These are phyloP conservation scores for Oedothorax gibbosus DNA, from an alignment of 1,140 invertebrate genomes.

Conservation along the genomic window DNA sequence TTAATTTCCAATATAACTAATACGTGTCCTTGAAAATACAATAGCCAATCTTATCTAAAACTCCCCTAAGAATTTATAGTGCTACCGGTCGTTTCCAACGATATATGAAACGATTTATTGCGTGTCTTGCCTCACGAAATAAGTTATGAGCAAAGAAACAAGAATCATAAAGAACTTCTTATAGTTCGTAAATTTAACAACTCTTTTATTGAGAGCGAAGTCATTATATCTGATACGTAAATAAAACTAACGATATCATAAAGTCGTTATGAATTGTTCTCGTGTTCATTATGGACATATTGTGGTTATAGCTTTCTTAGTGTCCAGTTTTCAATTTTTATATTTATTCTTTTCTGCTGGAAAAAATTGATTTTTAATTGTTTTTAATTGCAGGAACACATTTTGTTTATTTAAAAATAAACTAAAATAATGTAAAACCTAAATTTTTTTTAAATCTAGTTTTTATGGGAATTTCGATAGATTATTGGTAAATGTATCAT, in stretches of 20 bases:
- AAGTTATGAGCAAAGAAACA: neutral
- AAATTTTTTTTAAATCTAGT: too few species aligned
- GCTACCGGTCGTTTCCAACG: neutral
- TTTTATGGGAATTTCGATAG: too few species aligned
- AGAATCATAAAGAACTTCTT: neutral
- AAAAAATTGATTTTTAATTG: neutral
- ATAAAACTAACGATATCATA: constrained; percentile 18
- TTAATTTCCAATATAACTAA: neutral
- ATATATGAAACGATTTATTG: constrained; percentile 29
- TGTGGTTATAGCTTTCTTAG: neutral
- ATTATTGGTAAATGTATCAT: too few species aligned
- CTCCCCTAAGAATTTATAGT: constrained; percentile 8
- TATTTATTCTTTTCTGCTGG: neutral
- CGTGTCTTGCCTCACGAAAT: constrained; percentile 15
- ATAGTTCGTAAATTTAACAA: neutral
- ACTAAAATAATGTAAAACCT: too few species aligned
- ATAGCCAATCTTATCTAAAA: neutral
- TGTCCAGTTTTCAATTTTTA: too few species aligned
- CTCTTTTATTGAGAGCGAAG: constrained; percentile 4
- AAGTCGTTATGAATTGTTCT: constrained; percentile 8
- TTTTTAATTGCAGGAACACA: neutral
- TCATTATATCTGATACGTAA: constrained; percentile 16
- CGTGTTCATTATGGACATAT: neutral
- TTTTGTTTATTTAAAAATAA: too few species aligned
- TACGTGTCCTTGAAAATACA: constrained; percentile 28